These are phyloP conservation scores for Rapana venosa DNA, from an alignment of 2,888 invertebrate genomes.

Conservation along the genomic window DNA sequence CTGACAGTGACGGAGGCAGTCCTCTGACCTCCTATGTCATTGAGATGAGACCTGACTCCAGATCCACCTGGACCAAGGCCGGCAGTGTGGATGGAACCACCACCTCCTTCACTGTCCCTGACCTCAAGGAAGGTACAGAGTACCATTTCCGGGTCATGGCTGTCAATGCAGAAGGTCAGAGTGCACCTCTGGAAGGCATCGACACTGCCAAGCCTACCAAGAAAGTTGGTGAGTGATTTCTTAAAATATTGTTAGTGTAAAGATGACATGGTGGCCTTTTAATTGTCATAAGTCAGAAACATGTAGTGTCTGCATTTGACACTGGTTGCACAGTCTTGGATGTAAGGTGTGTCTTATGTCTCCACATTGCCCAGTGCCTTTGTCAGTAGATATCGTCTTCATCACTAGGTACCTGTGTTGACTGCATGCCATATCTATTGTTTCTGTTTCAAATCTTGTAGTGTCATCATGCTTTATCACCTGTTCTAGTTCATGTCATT, in stretches of 20 bases:
- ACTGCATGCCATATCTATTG: no score
- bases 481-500: background rate
- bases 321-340: no score
- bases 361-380: no score
- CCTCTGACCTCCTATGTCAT: slow-evolving; percentile 70
- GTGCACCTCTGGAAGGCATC: slow-evolving; percentile 87
- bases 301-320: no score
- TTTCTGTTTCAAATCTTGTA: no score
- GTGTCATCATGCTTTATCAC: background rate
- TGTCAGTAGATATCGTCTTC: no score
- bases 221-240: slow-evolving; percentile 58
- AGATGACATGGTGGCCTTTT: no score
- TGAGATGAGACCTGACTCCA: slow-evolving; percentile 85
- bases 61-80: slow-evolving; percentile 87
- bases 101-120: slow-evolving; percentile 54
- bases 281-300: no score
- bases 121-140: slow-evolving; percentile 84
- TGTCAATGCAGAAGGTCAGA: slow-evolving; percentile 93
- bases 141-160: slow-evolving; percentile 93
- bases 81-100: slow-evolving; percentile 78
- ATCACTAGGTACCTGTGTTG: no score
- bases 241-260: background rate
- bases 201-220: slow-evolving; percentile 64
- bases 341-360: no score
- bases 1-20: slow-evolving; percentile 71